Conservation (phyloP, 2,113 vertebrate genomes). For the Scomber japonicus region DNA sequence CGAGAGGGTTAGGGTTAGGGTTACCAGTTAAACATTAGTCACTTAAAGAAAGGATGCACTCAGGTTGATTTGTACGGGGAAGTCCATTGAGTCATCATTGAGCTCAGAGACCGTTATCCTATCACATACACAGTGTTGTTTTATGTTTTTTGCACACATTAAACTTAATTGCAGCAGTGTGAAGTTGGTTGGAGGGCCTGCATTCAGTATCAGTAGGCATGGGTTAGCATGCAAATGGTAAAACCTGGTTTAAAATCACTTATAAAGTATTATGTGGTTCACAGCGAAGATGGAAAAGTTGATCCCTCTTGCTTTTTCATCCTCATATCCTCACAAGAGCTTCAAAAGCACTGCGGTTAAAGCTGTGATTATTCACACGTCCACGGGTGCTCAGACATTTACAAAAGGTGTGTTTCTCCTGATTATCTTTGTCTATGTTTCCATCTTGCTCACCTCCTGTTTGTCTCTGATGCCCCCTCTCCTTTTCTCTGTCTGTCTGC, state of each 20-base stretch:
- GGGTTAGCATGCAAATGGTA: conserved; percentile 12
- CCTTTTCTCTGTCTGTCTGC: conserved; percentile 33
- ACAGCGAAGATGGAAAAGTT: conserved; percentile 32
- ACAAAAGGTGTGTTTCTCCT: conserved; percentile 47
- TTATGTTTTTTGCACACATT: conserved; percentile 14
- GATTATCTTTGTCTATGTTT: conserved; percentile 56
- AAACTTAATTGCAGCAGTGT: conserved; percentile 9
- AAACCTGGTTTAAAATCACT: conserved; percentile 59
- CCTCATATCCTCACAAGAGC: background rate
- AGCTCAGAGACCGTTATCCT: background rate
- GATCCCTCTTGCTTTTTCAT: conserved; percentile 36
- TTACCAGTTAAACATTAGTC: conserved; percentile 47
- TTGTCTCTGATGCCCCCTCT: background rate
- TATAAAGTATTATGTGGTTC: conserved; percentile 36
- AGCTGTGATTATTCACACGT: conserved; percentile 52
- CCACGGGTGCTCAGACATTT: conserved; percentile 40
- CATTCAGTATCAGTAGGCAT: conserved; percentile 6
- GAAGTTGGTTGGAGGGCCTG: conserved; percentile 29
- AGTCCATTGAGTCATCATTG: conserved; percentile 27
- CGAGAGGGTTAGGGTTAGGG: background rate
- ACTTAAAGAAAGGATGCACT: conserved; percentile 19
- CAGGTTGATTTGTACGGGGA: background rate
- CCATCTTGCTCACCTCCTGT: background rate
- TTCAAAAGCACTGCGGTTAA: conserved; percentile 55
- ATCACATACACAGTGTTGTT: conserved; percentile 1